A percentile compares a stretch with the other conserved stretches of the same genome.
These are phyloP conservation scores for Madoqua kirkii DNA, from an alignment of 2,113 vertebrate species.

Conservation along the genomic window DNA sequence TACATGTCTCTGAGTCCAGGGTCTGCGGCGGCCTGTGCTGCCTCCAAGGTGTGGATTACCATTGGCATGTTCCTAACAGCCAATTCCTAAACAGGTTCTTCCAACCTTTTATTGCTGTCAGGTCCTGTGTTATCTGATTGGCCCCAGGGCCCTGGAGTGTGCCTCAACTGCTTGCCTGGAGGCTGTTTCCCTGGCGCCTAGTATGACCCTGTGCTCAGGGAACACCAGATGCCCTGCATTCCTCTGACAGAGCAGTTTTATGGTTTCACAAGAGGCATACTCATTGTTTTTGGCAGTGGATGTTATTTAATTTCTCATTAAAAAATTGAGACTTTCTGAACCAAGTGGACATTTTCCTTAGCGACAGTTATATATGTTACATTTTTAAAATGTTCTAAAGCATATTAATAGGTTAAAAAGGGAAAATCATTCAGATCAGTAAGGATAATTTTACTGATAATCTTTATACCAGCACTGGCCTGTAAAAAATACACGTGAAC, in stretches of 20 bases:
- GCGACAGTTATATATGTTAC: background rate
- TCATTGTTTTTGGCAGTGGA: background rate
- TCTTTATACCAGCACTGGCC: background rate
- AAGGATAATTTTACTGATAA: background rate
- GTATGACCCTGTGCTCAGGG: background rate
- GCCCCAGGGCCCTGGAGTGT: background rate
- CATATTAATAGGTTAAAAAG: background rate
- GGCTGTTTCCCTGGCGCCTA: background rate
- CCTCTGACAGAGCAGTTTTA: background rate
- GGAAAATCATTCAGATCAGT: background rate
- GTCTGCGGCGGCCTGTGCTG: background rate
- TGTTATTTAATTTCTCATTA: conserved; percentile 24
- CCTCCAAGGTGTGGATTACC: background rate
- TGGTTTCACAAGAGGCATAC: background rate
- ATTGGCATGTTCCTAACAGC: background rate
- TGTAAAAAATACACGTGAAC: background rate
- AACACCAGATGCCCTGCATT: background rate
- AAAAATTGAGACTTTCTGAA: conserved; percentile 28
- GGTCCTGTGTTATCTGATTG: background rate
- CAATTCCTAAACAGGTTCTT: background rate
- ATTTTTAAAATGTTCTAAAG: background rate
- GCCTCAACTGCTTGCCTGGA: background rate
- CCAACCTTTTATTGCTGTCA: background rate
- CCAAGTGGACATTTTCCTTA: background rate
- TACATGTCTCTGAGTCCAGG: background rate